phyloP scores from a whole-genome alignment of 2,888 invertebrate genomes.

The Sturmia bella region DNA sequence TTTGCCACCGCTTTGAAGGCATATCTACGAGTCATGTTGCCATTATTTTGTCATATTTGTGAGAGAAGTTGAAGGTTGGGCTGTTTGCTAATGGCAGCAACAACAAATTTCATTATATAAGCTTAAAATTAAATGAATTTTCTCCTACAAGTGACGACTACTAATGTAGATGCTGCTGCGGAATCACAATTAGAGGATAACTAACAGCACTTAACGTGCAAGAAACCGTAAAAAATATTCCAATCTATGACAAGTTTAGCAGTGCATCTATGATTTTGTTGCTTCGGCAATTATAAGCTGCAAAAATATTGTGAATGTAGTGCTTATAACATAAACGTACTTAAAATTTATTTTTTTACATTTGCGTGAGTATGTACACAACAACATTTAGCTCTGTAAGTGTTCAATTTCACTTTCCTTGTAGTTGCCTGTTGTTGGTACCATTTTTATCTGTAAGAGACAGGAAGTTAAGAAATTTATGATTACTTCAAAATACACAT shows the following conservation, averaged over 20 bases:
- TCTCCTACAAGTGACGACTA: neutral
- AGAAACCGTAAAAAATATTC: slow-evolving; percentile 27
- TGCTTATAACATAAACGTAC: neutral
- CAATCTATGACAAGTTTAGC: slow-evolving; percentile 25
- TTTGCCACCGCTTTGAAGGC: slow-evolving; percentile 26
- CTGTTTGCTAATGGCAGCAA: slow-evolving; percentile 35
- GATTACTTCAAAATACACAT: no score
- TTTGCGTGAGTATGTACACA: no score
- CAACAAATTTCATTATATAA: slow-evolving; percentile 27
- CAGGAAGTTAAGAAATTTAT: no score
- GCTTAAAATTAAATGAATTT: neutral
- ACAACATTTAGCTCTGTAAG: no score
- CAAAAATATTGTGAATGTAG: slow-evolving; percentile 11
- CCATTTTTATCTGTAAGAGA: no score
- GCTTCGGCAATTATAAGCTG: slow-evolving; percentile 59
- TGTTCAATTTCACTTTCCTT: no score
- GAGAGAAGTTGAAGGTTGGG: slow-evolving; percentile 48
- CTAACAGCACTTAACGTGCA: slow-evolving; percentile 44
- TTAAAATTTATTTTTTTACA: no score
- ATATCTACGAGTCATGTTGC: slow-evolving; percentile 16
- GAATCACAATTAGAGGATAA: slow-evolving; percentile 13
- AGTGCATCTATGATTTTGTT: slow-evolving; percentile 58
- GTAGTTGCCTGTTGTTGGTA: no score
- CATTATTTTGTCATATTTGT: slow-evolving; percentile 43
- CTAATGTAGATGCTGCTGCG: neutral